Evolutionary conservation across 2,113 vertebrate genomes (phyloP), one percentile per base, ranked within the genome.

Genomic region (Datnioides undecimradiatus): DNA sequence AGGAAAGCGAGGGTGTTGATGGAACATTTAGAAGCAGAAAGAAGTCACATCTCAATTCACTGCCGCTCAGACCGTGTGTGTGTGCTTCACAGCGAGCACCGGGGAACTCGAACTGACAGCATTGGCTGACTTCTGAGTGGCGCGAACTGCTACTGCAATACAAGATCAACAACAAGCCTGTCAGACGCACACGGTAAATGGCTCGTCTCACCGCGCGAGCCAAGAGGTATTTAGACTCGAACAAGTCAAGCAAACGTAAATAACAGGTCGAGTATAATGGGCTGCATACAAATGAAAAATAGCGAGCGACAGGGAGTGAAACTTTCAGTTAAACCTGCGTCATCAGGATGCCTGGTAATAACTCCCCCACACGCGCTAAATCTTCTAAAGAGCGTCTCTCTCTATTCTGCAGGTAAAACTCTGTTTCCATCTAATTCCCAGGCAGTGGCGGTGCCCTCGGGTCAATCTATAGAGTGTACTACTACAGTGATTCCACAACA

Each of bases 31-130:
- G 84, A 87, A 84, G 70, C 71, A 87, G 62, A 87, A 49, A 92
- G 66, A 80, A 91, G 88, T 88, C 91, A 90, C 85, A 84, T 92
- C 90, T 92, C 79, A 84, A 86, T 88, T 87, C 71, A 69, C 71
- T 87, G 68, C 74, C 27, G 54, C 85, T 88, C 85, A 81, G 62
- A 84, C 70, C 10, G 65, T 54, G 76, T 83, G 69, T 82, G 85
- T 88, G 86, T 78, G 75, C 75, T 57, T n/a, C n/a, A n/a, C n/a
- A 84, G 85, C 51, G 49, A 83, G 73, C 60, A 45, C 64, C 45
- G 67, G 80, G 82, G 46, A 90, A 87, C 79, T 83, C 64, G 84
- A 83, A 85, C 84, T 86, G 90, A 91, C 84, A 83, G 82, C 71
- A 67, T 38, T 76, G 84, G 72, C 80, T 79, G 86, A 82, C 82